These are phyloP conservation scores for Mus spicilegus DNA, from an alignment of 2,113 vertebrate genomes.

Conservation along the genomic window DNA sequence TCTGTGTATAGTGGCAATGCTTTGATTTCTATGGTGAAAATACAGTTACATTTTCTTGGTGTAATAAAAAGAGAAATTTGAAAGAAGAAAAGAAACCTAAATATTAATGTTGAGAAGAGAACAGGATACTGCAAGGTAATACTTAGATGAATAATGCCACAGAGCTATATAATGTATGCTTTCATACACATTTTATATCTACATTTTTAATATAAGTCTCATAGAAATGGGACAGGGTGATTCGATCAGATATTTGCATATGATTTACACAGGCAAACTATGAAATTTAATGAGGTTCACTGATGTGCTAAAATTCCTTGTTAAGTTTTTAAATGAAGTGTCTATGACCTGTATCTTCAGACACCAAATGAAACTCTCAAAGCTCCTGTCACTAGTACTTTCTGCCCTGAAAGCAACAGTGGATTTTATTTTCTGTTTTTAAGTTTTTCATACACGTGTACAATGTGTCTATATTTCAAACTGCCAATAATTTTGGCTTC, in stretches of 20 bases:
- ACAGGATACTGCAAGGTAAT: neutral
- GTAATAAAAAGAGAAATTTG: slow-evolving; percentile 39
- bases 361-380: neutral
- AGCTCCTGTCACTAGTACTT: neutral
- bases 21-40: slow-evolving; percentile 33
- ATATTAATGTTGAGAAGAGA: slow-evolving; percentile 56
- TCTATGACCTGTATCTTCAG: slow-evolving; percentile 6
- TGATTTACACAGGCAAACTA: neutral
- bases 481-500: slow-evolving; percentile 17
- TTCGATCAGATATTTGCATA: slow-evolving; percentile 38
- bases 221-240: neutral
- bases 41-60: slow-evolving; percentile 47
- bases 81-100: slow-evolving; percentile 6
- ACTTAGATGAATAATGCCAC: neutral
- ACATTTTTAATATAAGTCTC: neutral
- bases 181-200: neutral
- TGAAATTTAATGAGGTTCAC: slow-evolving; percentile 50
- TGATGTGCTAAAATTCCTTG: neutral
- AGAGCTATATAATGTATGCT: neutral
- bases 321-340: neutral
- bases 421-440: neutral
- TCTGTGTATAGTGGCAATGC: slow-evolving; percentile 39
- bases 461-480: neutral
- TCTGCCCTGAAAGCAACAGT: slow-evolving; percentile 6
- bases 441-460: slow-evolving; percentile 30